phyloP scores from a whole-genome alignment of 1,140 invertebrate species.

The Heliconius hewitsoni region DNA sequence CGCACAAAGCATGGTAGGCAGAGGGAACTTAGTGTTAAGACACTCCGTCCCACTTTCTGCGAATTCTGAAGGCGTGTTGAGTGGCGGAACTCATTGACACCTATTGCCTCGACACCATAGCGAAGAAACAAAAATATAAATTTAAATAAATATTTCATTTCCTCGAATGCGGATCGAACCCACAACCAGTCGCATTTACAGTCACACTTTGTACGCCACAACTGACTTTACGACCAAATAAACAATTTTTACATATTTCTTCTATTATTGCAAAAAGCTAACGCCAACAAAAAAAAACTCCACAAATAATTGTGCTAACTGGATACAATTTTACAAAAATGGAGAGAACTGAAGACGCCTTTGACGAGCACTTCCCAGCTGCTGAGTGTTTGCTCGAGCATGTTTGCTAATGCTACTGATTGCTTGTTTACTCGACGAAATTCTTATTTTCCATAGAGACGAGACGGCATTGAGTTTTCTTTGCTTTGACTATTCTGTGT shows the following conservation, averaged over 20 bases:
- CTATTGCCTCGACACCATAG: too few species aligned
- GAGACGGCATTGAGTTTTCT: not conserved
- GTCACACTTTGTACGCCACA: too few species aligned
- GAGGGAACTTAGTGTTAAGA: too few species aligned
- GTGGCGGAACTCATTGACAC: too few species aligned
- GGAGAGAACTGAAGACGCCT: constrained; percentile 40
- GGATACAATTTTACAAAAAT: constrained; percentile 10
- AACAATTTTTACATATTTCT: not conserved
- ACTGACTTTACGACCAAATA: not conserved
- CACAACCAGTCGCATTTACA: not conserved
- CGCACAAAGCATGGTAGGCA: too few species aligned
- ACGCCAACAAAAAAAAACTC: not conserved
- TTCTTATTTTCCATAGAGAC: constrained; percentile 59
- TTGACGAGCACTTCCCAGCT: constrained; percentile 61
- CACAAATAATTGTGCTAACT: constrained; percentile 6
- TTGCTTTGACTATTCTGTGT: not conserved
- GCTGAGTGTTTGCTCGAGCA: constrained; percentile 58
- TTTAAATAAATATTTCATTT: too few species aligned
- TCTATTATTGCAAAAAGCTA: not conserved
- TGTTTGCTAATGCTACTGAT: constrained; percentile 74
- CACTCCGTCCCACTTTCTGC: too few species aligned
- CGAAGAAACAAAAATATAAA: too few species aligned
- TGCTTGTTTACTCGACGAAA: constrained; percentile 71
- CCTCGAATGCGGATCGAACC: too few species aligned
- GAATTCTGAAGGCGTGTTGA: too few species aligned